Conservation (phyloP, 2,797 vertebrate species). For the Xerus rutilus region DNA sequence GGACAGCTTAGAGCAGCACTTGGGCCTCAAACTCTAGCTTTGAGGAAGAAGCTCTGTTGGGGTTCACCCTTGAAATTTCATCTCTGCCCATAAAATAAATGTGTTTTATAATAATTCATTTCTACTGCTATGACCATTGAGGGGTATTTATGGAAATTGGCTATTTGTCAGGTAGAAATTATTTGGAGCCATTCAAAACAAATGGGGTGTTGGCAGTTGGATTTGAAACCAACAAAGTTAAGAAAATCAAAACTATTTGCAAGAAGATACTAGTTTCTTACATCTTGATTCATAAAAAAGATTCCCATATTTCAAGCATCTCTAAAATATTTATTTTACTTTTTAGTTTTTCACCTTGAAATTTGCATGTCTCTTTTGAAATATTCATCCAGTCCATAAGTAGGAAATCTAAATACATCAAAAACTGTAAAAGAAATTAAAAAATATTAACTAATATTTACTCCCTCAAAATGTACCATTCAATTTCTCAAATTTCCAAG, state of each 20-base stretch:
- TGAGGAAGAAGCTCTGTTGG: neutral
- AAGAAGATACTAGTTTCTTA: slow-evolving; percentile 15
- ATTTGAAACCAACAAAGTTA: slow-evolving; percentile 20
- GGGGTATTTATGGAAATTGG: neutral
- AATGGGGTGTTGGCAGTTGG: neutral
- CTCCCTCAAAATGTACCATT: neutral
- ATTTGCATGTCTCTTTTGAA: slow-evolving; percentile 40
- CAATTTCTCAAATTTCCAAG: slow-evolving; percentile 26
- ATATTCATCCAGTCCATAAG: neutral
- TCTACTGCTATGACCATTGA: neutral
- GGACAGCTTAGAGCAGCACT: neutral
- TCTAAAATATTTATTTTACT: slow-evolving; percentile 32
- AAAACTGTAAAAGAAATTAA: slow-evolving; percentile 18
- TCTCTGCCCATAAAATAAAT: neutral
- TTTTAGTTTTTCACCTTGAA: slow-evolving; percentile 9
- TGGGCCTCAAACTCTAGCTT: neutral
- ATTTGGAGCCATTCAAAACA: slow-evolving; percentile 9
- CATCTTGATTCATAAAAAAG: neutral
- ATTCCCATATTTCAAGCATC: neutral
- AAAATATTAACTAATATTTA: slow-evolving; percentile 40
- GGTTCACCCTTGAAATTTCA: neutral
- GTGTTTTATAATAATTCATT: neutral
- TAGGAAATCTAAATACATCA: slow-evolving; percentile 4
- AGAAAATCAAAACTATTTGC: neutral
- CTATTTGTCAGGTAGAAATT: neutral